Percentiles rank a stretch among this genome's conserved stretches.
These are phyloP conservation scores for Drosophila quinaria DNA, from an alignment of 2,888 invertebrate species.

Conservation along the genomic window DNA sequence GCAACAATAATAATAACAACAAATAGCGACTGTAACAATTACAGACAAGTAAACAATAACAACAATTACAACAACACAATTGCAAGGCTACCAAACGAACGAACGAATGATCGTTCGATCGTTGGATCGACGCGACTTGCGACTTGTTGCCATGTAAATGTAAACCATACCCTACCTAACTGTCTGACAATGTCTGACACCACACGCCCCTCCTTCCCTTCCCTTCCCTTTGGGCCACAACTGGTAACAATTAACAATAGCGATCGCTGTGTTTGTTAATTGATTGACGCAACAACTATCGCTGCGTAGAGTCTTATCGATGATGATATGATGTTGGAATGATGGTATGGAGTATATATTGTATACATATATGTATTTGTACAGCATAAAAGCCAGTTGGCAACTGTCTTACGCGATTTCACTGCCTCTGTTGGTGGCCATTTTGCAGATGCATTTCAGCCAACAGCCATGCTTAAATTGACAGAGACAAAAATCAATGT, in stretches of 20 bases:
- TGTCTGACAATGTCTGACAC: slow-evolving; percentile 26
- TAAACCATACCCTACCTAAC: slow-evolving; percentile 68
- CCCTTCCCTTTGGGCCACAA: background rate
- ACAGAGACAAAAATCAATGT: slow-evolving; percentile 63
- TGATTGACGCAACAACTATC: slow-evolving; percentile 65
- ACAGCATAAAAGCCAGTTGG: slow-evolving; percentile 4
- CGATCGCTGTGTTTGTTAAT: slow-evolving; percentile 53
- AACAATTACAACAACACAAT: slow-evolving; percentile 19
- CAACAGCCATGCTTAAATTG: slow-evolving; percentile 49
- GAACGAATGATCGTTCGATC: slow-evolving; percentile 1
- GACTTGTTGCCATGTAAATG: slow-evolving; percentile 67
- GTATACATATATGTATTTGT: background rate
- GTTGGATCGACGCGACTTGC: slow-evolving; percentile 7
- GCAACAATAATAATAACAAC: slow-evolving; percentile 5
- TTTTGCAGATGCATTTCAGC: slow-evolving; percentile 42
- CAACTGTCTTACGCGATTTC: slow-evolving; percentile 6
- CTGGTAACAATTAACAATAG: slow-evolving; percentile 30
- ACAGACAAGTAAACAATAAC: slow-evolving; percentile 19
- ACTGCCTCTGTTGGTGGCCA: slow-evolving; percentile 57
- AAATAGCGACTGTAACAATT: slow-evolving; percentile 38
- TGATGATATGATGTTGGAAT: slow-evolving; percentile 1
- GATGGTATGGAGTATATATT: background rate
- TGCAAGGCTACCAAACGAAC: slow-evolving; percentile 37
- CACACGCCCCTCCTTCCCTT: background rate
- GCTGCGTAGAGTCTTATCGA: slow-evolving; percentile 36